These are phyloP conservation scores for Idaea straminata DNA, from an alignment of 2,888 invertebrate genomes.

Conservation along the genomic window DNA sequence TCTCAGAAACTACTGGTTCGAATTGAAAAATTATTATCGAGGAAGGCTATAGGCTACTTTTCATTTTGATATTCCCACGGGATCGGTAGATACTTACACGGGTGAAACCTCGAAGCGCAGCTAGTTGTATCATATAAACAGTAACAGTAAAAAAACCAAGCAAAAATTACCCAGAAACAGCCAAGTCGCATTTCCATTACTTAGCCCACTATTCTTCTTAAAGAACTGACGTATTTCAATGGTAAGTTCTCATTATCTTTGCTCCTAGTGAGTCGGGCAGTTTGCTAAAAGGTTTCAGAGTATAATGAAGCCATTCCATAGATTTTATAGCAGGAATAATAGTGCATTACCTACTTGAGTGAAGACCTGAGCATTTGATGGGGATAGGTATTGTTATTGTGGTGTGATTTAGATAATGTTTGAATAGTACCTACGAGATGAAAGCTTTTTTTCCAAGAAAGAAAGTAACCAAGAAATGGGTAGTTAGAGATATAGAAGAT, in stretches of 20 bases:
- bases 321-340: conserved; percentile 29
- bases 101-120: no score
- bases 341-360: conserved; percentile 31
- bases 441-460: background rate
- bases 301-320: conserved; percentile 26
- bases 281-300: conserved; percentile 35
- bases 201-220: background rate
- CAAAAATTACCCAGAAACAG: background rate
- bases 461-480: background rate
- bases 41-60: no score
- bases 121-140: background rate
- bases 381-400: background rate
- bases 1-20: no score
- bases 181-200: background rate
- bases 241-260: conserved; percentile 13
- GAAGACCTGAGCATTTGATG: conserved; percentile 12
- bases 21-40: no score
- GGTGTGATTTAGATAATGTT: background rate
- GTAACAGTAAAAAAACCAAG: background rate
- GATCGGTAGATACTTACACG: no score
- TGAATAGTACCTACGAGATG: background rate
- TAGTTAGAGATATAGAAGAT: background rate
- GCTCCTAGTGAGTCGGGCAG: conserved; percentile 1
- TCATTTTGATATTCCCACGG: no score
- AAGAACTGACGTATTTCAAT: conserved; percentile 9